Percentiles rank a stretch among this genome's conserved stretches.
phyloP scores from a whole-genome alignment of 1,140 invertebrate species.

The Eurosta solidaginis region DNA sequence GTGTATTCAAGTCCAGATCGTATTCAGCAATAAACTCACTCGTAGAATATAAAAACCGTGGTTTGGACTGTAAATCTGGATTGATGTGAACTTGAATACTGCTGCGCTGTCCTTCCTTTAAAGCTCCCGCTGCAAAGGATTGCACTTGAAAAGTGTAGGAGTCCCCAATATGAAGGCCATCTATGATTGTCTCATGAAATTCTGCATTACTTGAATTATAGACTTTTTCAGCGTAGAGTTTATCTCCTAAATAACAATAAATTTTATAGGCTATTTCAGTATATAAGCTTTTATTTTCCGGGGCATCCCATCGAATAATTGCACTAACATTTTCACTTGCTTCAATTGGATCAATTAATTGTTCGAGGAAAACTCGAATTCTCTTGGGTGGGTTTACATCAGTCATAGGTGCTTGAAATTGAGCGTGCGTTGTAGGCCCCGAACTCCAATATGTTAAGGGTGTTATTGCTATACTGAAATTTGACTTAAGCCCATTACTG shows the following conservation, averaged over 20 bases:
- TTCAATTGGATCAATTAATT: slow-evolving; percentile 49
- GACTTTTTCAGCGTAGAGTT: slow-evolving; percentile 41
- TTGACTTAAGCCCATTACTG: slow-evolving; percentile 69
- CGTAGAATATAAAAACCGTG: slow-evolving; percentile 75
- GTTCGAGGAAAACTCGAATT: slow-evolving; percentile 71
- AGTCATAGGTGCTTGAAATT: slow-evolving; percentile 70
- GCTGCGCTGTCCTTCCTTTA: slow-evolving; percentile 66
- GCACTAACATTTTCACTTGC: slow-evolving; percentile 49
- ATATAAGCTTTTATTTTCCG: slow-evolving; percentile 68
- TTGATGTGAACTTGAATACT: slow-evolving; percentile 42
- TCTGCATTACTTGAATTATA: slow-evolving; percentile 38
- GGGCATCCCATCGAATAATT: slow-evolving; percentile 78
- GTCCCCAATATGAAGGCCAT: slow-evolving; percentile 60
- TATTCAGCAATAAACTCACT: slow-evolving; percentile 72
- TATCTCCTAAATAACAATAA: slow-evolving; percentile 46
- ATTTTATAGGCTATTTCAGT: slow-evolving; percentile 44
- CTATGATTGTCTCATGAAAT: slow-evolving; percentile 41
- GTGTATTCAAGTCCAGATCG: slow-evolving; percentile 72
- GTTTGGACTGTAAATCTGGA: slow-evolving; percentile 75
- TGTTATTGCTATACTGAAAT: slow-evolving; percentile 72
- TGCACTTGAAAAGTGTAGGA: slow-evolving; percentile 74
- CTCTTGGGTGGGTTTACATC: slow-evolving; percentile 73
- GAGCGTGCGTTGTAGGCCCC: slow-evolving; percentile 65
- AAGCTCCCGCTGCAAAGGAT: slow-evolving; percentile 71
- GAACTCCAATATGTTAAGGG: slow-evolving; percentile 85